These are phyloP conservation scores for Pangasius mekongensis DNA, from an alignment of 2,797 vertebrate genomes.

Conservation along the genomic window DNA sequence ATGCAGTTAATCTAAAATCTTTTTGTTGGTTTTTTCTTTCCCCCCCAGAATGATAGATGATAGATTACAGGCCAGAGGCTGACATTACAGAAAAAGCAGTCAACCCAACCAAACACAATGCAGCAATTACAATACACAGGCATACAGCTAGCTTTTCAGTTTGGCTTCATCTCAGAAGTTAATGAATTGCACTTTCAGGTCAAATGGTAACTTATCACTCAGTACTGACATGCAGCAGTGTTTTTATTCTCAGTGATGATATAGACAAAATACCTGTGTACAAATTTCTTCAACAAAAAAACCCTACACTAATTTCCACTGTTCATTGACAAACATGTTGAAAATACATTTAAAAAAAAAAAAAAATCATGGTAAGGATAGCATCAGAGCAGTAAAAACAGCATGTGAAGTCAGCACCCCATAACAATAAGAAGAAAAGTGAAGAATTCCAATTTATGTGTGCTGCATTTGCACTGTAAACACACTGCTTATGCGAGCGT, in stretches of 20 bases:
- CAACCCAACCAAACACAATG: not conserved
- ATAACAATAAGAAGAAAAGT: not conserved
- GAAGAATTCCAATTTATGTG: not conserved
- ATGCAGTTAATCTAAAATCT: not conserved
- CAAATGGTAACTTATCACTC: not conserved
- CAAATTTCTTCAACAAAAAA: not conserved
- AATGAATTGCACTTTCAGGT: not conserved
- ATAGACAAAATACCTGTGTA: not conserved
- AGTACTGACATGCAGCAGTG: not conserved
- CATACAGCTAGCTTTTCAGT: not conserved
- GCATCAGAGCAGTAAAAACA: not conserved
- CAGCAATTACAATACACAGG: not conserved
- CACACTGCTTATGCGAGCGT: not conserved
- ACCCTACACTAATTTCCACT: not conserved
- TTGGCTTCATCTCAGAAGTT: not conserved
- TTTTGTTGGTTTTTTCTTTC: no score
- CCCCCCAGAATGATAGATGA: not conserved
- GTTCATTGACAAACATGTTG: not conserved
- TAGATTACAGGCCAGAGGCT: not conserved
- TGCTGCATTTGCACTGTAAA: not conserved
- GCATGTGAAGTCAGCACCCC: not conserved
- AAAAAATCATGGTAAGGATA: not conserved
- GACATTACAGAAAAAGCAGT: not conserved
- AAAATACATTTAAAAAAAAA: not conserved
- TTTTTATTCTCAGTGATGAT: not conserved